Conservation (phyloP, 2,113 vertebrate genomes). For the Elephas maximus region DNA sequence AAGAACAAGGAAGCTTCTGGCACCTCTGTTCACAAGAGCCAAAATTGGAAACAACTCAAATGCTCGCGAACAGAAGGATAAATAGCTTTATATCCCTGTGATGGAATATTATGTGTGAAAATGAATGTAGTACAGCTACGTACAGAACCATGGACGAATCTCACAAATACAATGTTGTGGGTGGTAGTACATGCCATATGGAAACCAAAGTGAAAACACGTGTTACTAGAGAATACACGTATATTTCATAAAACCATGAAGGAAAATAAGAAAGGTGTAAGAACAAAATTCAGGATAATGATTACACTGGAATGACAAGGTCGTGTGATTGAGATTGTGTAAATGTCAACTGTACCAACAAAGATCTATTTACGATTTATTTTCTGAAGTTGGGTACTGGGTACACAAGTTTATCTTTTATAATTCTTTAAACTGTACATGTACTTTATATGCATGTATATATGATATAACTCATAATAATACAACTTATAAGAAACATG, state of each 20-base stretch:
- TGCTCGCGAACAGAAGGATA: background rate
- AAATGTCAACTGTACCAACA: background rate
- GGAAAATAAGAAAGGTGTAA: constrained; percentile 8
- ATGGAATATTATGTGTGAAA: background rate
- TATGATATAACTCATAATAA: background rate
- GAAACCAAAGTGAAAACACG: constrained; percentile 20
- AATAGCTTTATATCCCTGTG: background rate
- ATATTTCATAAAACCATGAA: background rate
- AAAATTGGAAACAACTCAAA: constrained; percentile 4
- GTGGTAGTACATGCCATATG: background rate
- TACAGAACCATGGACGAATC: background rate
- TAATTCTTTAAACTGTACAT: background rate
- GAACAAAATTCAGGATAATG: background rate
- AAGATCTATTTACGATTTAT: background rate
- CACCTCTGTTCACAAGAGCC: background rate
- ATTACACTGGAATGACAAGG: background rate
- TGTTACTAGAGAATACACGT: background rate
- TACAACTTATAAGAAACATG: background rate
- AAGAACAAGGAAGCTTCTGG: background rate
- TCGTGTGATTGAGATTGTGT: background rate
- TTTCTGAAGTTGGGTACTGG: background rate
- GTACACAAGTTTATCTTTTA: background rate
- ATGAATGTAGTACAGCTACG: background rate
- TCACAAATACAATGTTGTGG: background rate
- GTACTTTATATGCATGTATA: background rate